These are phyloP conservation scores for Poecilobothrus nobilitatus DNA, from an alignment of 2,888 invertebrate genomes.

Conservation along the genomic window DNA sequence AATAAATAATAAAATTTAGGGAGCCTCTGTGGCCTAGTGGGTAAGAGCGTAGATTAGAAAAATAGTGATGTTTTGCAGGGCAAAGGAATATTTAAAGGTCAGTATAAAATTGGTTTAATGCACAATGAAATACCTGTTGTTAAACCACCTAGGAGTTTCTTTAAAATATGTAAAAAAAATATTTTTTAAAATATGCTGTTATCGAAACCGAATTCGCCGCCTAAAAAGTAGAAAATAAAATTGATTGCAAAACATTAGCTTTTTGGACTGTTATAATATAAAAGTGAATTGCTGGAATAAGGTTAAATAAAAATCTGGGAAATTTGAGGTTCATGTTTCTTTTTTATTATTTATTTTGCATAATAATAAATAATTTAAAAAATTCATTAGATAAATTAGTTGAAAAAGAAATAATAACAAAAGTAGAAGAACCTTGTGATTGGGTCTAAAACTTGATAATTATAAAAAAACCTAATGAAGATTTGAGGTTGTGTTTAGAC, in stretches of 20 bases:
- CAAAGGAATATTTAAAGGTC: conserved; percentile 23
- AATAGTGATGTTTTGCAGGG: conserved; percentile 25
- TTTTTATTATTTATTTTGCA: no score
- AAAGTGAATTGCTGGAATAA: no score
- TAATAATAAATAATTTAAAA: conserved; percentile 22
- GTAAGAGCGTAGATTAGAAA: conserved; percentile 9
- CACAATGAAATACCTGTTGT: conserved; percentile 18
- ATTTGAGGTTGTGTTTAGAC: conserved; percentile 13
- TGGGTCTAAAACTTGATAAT: conserved; percentile 17
- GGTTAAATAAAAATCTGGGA: no score
- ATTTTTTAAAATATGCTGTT: no score
- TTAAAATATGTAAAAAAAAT: no score
- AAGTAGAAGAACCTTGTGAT: conserved; percentile 14
- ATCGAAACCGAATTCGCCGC: no score
- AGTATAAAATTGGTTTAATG: conserved; percentile 15
- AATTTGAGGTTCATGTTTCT: no score
- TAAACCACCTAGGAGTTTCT: conserved; percentile 23
- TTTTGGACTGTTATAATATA: no score
- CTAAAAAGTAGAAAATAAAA: no score
- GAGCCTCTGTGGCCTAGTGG: background rate
- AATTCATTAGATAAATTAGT: conserved; percentile 19
- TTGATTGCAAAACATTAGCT: no score
- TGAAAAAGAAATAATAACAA: conserved; percentile 21
- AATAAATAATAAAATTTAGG: no score
- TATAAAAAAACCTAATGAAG: conserved; percentile 13